Percentiles rank a stretch among this genome's conserved stretches.
Conservation (phyloP, 2,797 vertebrate genomes). For the Sarcoramphus papa region DNA sequence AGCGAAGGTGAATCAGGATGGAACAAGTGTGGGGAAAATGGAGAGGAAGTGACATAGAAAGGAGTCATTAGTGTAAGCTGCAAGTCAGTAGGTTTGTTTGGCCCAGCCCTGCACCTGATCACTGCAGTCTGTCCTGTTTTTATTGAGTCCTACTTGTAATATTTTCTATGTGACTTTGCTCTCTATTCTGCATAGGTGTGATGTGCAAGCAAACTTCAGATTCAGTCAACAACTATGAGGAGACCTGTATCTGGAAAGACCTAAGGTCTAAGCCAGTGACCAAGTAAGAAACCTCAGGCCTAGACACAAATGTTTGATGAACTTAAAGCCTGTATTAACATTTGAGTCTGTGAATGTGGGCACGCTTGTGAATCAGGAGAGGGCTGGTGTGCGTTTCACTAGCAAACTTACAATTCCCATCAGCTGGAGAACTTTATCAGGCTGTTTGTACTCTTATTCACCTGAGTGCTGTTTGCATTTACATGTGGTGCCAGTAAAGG, state of each 20-base stretch:
- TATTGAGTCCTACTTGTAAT: not conserved
- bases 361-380: not conserved
- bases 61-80: not conserved
- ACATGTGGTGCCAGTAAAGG: not conserved
- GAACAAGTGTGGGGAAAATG: rapidly evolving
- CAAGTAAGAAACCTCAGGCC: not conserved
- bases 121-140: not conserved
- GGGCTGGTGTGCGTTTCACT: not conserved
- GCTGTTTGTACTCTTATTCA: not conserved
- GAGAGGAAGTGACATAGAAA: not conserved
- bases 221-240: not conserved
- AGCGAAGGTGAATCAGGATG: not conserved
- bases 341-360: not conserved
- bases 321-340: not conserved
- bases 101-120: not conserved
- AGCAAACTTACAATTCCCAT: not conserved
- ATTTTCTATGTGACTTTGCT: not conserved
- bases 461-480: not conserved
- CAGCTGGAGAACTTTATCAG: not conserved
- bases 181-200: not conserved
- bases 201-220: not conserved
- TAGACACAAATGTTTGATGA: not conserved
- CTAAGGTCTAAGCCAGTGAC: not conserved
- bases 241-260: not conserved
- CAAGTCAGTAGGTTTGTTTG: not conserved